A percentile compares a stretch with the other conserved stretches of the same genome.
These are phyloP conservation scores for Lacerta viridis DNA, from an alignment of 2,797 vertebrate genomes.

Conservation along the genomic window DNA sequence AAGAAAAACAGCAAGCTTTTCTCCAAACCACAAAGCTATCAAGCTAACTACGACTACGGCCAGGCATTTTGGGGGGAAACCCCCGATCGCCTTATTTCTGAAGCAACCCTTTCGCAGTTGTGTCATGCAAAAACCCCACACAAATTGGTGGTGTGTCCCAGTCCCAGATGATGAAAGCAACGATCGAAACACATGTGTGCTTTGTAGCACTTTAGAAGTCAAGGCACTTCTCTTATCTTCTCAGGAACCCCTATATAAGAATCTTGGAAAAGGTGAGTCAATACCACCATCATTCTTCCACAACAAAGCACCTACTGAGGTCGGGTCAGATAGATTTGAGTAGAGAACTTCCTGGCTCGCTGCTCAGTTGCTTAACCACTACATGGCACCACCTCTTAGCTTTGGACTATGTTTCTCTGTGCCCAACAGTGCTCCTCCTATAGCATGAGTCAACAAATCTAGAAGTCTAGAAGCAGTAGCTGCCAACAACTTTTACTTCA, in stretches of 20 bases:
- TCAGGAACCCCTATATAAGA: neutral
- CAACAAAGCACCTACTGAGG: neutral
- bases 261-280: neutral
- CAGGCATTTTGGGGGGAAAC: too few species aligned
- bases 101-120: neutral
- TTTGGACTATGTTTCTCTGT: neutral
- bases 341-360: neutral
- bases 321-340: neutral
- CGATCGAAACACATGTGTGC: neutral
- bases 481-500: neutral
- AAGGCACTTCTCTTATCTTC: neutral
- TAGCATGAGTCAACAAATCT: neutral
- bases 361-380: neutral
- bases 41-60: neutral
- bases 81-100: neutral
- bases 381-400: too few species aligned
- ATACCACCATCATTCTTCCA: neutral
- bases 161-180: neutral
- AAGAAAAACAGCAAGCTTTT: neutral
- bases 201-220: neutral
- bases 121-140: neutral
- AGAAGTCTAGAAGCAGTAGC: neutral
- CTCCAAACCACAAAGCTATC: constrained; percentile 9
- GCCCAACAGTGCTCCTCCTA: neutral
- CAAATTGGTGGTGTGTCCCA: neutral